Evolutionary conservation across 1,140 invertebrate species (phyloP).

Genomic region (Leptopilina boulardi): DNA sequence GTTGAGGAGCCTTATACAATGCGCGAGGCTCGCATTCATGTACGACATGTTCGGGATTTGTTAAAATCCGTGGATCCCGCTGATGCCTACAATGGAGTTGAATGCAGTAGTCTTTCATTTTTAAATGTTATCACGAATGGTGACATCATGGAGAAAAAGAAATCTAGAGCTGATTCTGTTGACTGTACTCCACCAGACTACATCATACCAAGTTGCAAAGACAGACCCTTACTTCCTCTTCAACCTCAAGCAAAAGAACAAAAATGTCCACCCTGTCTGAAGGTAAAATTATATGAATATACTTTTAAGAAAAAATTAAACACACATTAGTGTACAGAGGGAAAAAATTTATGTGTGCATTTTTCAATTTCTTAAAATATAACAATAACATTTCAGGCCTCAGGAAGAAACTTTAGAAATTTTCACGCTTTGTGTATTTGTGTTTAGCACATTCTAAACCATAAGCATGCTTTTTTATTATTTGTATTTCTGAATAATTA

Average conservation of each 20-base stretch:
- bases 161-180: slow-evolving; percentile 89
- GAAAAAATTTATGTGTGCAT: too few species aligned
- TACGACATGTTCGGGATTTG: slow-evolving; percentile 96
- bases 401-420: too few species aligned
- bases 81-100: slow-evolving; percentile 96
- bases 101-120: slow-evolving; percentile 97
- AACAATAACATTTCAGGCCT: too few species aligned
- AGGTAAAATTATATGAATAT: slow-evolving; percentile 76
- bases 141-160: slow-evolving; percentile 93
- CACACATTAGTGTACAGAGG: too few species aligned
- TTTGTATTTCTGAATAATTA: too few species aligned
- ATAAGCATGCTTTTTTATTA: too few species aligned
- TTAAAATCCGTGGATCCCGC: slow-evolving; percentile 94
- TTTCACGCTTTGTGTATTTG: too few species aligned
- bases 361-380: too few species aligned
- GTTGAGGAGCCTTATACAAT: slow-evolving; percentile 98
- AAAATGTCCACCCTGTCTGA: slow-evolving; percentile 91
- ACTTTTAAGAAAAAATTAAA: too few species aligned
- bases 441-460: too few species aligned
- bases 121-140: slow-evolving; percentile 95
- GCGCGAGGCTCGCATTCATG: slow-evolving; percentile 97
- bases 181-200: slow-evolving; percentile 98
- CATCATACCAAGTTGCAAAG: slow-evolving; percentile 93
- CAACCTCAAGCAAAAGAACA: slow-evolving; percentile 92
- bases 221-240: slow-evolving; percentile 89